A percentile compares a stretch with the other conserved stretches of the same genome.
These are phyloP conservation scores for Clarias batrachus DNA, from an alignment of 2,113 vertebrate genomes.

Conservation along the genomic window DNA sequence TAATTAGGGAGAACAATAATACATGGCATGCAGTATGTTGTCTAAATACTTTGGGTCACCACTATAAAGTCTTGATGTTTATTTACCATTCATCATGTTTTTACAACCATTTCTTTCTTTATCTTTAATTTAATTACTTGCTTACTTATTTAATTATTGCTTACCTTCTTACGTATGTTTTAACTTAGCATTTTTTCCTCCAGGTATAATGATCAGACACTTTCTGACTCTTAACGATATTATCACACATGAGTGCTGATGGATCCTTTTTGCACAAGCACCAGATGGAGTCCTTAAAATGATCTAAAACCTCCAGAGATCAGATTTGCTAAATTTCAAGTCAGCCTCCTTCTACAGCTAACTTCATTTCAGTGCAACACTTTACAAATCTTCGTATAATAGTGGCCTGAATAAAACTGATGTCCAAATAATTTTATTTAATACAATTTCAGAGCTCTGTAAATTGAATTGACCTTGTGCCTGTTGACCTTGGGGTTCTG, in stretches of 20 bases:
- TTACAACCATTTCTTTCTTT: background rate
- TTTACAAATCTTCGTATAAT: background rate
- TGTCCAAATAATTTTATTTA: conserved; percentile 2
- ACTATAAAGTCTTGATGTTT: no score
- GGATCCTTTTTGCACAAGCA: conserved; percentile 5
- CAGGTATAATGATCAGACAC: background rate
- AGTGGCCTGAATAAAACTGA: conserved; percentile 11
- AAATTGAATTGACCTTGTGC: conserved; percentile 17
- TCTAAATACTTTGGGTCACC: no score
- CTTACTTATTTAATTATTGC: background rate
- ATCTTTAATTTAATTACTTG: background rate
- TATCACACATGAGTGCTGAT: conserved; percentile 10
- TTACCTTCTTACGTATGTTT: background rate
- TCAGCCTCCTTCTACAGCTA: conserved; percentile 5
- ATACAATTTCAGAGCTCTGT: background rate
- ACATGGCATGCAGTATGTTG: no score
- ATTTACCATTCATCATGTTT: background rate
- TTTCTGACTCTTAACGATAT: background rate
- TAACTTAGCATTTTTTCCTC: background rate
- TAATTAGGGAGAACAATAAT: no score
- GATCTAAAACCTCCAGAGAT: conserved; percentile 8
- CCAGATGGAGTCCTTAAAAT: conserved; percentile 17
- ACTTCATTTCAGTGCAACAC: conserved; percentile 21
- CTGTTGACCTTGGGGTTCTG: conserved; percentile 13
- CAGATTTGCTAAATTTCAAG: conserved; percentile 10